Base-by-base conservation (phyloP, 2,888 invertebrate species). In the Chydorus sphaericus region DNA sequence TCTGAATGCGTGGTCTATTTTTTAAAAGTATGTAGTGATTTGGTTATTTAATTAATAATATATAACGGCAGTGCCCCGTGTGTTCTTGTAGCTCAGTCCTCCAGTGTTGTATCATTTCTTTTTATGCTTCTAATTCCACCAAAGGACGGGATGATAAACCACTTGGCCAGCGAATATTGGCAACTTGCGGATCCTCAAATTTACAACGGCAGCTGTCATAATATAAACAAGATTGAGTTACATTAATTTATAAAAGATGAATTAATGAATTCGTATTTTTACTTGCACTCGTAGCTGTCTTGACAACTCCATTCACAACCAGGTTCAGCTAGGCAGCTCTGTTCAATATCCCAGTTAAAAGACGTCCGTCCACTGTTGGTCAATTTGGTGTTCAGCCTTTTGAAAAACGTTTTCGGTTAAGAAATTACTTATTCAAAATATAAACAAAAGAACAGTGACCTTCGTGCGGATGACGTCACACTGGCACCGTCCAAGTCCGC, bases 131-230 rank as follows among this genome's bases (percentile, higher is more conserved):
- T n/a, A n/a, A n/a, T n/a, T n/a, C n/a, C n/a, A n/a, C n/a, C n/a
- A n/a, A n/a, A n/a, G n/a, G n/a, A n/a, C n/a, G n/a, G n/a, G n/a
- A n/a, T n/a, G n/a, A n/a, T n/a, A n/a, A n/a, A n/a, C n/a, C n/a
- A n/a, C n/a, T n/a, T n/a, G n/a, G n/a, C n/a, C n/a, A n/a, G n/a
- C 44, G 44, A n/a, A 23, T 44, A 14, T 44, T 44, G 44, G 44
- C 26, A 7, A 8, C 38, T n/a, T 18, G n/a, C 8, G 44, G 44
- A 44, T 44, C n/a, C n/a, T 39, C 36, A n/a, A 52, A 31, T 52
- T 52, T 52, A 23, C 52, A 52, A 37, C 52, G 52, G 23, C 52
- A 52, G n/a, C 33, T n/a, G n/a, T n/a, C n/a, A n/a, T n/a, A n/a
- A n/a, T n/a, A n/a, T n/a, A 33, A 7, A 31, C 14, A 20, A 5